These are phyloP conservation scores for Drosophila ambigua DNA, from an alignment of 1,140 invertebrate genomes.

Conservation along the genomic window DNA sequence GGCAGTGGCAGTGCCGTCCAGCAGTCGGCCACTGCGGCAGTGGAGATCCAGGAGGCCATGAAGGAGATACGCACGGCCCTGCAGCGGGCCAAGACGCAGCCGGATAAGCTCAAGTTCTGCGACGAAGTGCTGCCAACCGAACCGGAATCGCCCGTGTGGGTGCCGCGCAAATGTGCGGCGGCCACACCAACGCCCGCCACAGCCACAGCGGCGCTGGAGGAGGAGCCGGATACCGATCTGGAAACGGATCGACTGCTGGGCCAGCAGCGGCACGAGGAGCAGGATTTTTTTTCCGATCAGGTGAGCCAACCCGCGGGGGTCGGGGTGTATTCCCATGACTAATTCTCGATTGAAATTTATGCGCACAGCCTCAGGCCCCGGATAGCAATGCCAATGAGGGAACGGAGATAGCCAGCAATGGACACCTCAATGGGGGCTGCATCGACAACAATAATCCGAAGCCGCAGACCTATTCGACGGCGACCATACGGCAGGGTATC, in stretches of 20 bases:
- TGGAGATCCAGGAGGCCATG: constrained; percentile 88
- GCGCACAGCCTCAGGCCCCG: constrained; percentile 11
- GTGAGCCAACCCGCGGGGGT: constrained; percentile 22
- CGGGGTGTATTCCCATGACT: background rate
- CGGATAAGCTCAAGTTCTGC: constrained; percentile 79
- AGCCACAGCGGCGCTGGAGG: constrained; percentile 78
- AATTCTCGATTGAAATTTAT: background rate
- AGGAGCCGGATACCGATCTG: constrained; percentile 94
- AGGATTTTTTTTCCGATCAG: constrained; percentile 95
- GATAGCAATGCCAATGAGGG: constrained; percentile 71
- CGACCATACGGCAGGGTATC: constrained; percentile 80
- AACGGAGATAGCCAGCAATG: constrained; percentile 48
- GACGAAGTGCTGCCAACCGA: constrained; percentile 73
- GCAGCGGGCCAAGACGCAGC: constrained; percentile 87
- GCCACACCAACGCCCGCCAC: background rate
- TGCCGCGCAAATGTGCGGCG: constrained; percentile 64
- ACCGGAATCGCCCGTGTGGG: constrained; percentile 80
- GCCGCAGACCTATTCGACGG: constrained; percentile 72
- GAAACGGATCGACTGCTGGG: constrained; percentile 95
- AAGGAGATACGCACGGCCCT: constrained; percentile 92
- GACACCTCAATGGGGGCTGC: constrained; percentile 40
- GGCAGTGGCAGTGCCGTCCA: constrained; percentile 42
- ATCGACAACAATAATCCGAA: constrained; percentile 68
- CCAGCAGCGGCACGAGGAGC: constrained; percentile 94
- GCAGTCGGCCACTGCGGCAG: constrained; percentile 55